Base-by-base conservation (phyloP, 1,140 invertebrate species). In the Drosophila erecta region DNA sequence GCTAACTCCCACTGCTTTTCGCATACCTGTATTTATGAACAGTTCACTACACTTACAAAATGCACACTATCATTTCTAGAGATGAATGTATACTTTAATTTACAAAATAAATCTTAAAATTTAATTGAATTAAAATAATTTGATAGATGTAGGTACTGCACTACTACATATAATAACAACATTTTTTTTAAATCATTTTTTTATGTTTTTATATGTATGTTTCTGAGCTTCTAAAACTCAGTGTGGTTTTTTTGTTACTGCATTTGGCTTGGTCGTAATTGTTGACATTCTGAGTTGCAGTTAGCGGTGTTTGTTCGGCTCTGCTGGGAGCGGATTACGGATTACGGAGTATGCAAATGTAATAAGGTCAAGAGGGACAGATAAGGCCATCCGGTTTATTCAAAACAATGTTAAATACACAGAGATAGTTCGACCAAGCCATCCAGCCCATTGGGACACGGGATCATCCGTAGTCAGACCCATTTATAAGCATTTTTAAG, bases 351-450 rank as follows among this genome's bases (percentile, higher is more conserved):
- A 37, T 40, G 65, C 43, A 61, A 81, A 22, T 67, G 67, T 43
- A 71, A 81, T 58, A 44, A 57, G 77, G 64, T 76, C 71, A 64
- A 56, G 47, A 64, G 64, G 53, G 30, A 46, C 12, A 55, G 74
- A 77, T 77, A 77, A 77, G 43, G 49, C 37, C 20, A 12, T 43
- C 40, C 59, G 35, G 49, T 49, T 67, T 67, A 17, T 35, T 66
- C 11, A 66, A 56, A 50, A 50, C 24, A 74, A 22, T 56, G 41
- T 20, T 37, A 58, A 74, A 40, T 40, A 55, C 59, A 30, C 41
- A 44, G 27, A 37, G 7, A 41, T n/a, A 30, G 24, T 11, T 22
- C 30, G 30, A 7, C 15, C 27, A 20, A 59, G n/a, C 30, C 22
- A n/a, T 10, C 27, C 38, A 38, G n/a, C n/a, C 5, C 33, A 15